Base-by-base conservation (phyloP, 1,140 invertebrate genomes). In the Homalodisca vitripennis region DNA sequence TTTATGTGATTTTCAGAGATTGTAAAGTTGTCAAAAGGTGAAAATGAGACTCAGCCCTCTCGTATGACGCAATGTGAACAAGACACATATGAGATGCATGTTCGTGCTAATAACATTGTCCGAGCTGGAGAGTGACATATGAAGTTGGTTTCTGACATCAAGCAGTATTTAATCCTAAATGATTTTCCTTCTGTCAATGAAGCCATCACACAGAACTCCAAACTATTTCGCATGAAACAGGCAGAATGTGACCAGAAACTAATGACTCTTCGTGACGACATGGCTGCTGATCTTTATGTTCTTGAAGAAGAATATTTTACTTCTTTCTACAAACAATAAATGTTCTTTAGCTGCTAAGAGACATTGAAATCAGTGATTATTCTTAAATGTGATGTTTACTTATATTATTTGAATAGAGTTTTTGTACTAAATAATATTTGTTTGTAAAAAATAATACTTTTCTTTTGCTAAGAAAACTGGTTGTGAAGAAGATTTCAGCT, bases 291-390 rank as follows among this genome's bases (percentile, higher is more conserved):
- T 82, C 82, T 98, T 0, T 97, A 95, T 82, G 96, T 98, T 81
- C 82, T 98, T 46, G 96, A 98, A 85, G 95, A 98, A 82, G 97
- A 98, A 84, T 98, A 98, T 81, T 98, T 97, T 79, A 96, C 92
- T 3, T 97, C 95, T 71, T 89, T 92, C 74, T 96, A 94, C 80
- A 98, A 98, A 82, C 92, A 79, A 31, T 68, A 63, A 29, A 24
- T 47, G n/a, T 66, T n/a, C 34, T 46, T 34, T n/a, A n/a, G n/a
- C n/a, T n/a, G n/a, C n/a, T n/a, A n/a, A n/a, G n/a, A n/a, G n/a
- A n/a, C n/a, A n/a, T n/a, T n/a, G n/a, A n/a, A n/a, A n/a, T n/a
- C n/a, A n/a, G n/a, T n/a, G n/a, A n/a, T n/a, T n/a, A n/a, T n/a
- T n/a, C n/a, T n/a, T n/a, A n/a, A n/a, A n/a, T n/a, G n/a, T n/a